Conservation (phyloP, 53 echinoderm and acorn worm species). For the Henricia sp. region DNA sequence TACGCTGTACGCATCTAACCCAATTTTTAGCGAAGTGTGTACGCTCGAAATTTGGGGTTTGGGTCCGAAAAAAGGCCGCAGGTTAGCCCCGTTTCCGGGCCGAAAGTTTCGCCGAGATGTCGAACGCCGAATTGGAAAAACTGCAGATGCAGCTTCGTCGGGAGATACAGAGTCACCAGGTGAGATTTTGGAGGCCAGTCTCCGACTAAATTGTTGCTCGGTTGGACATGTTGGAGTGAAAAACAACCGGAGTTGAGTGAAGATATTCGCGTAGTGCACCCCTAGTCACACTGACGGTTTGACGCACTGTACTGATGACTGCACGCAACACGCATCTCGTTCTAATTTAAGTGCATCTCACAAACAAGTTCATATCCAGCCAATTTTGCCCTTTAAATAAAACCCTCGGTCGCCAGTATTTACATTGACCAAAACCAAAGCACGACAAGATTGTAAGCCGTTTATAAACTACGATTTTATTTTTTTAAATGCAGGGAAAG, state of each 20-base stretch:
- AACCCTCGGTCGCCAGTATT: too few relatives aligned
- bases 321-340: too few relatives aligned
- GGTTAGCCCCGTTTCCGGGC: slow-evolving; percentile 64
- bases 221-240: slow-evolving; percentile 26
- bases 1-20: slow-evolving; percentile 32
- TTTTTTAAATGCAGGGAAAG: too few relatives aligned
- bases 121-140: slow-evolving; percentile 95
- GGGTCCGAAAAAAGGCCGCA: slow-evolving; percentile 58
- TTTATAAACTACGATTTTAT: too few relatives aligned
- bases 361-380: slow-evolving; percentile 9
- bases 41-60: slow-evolving; percentile 58
- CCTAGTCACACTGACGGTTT: slow-evolving; percentile 63
- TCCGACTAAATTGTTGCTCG: slow-evolving; percentile 38
- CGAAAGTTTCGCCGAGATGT: slow-evolving; percentile 77
- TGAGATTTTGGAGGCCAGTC: slow-evolving; percentile 59
- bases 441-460: too few relatives aligned
- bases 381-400: neutral
- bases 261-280: slow-evolving; percentile 49
- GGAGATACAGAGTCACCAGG: slow-evolving; percentile 97
- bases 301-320: too few relatives aligned
- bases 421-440: too few relatives aligned
- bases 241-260: slow-evolving; percentile 28
- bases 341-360: slow-evolving; percentile 30
- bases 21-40: slow-evolving; percentile 26
- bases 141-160: slow-evolving; percentile 87